Percentiles rank a stretch among this genome's conserved stretches.
Conservation (phyloP, 2,797 vertebrate genomes). For the Premnoplex brunnescens region DNA sequence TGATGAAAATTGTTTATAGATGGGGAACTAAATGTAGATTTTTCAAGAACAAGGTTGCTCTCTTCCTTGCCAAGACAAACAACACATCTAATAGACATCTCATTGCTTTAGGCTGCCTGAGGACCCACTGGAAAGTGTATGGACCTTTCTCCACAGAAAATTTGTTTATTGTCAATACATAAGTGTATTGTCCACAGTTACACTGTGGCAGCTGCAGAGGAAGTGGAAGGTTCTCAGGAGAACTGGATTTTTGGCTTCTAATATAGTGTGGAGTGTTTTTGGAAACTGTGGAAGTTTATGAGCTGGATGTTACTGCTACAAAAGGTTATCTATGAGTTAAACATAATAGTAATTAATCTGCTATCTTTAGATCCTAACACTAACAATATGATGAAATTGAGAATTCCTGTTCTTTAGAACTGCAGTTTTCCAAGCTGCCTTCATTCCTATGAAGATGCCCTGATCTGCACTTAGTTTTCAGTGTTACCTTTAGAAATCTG, state of each 20-base stretch:
- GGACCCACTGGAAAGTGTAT: constrained; percentile 19
- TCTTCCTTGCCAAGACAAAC: constrained; percentile 56
- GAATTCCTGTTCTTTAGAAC: neutral
- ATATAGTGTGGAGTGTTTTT: neutral
- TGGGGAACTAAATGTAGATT: constrained; percentile 37
- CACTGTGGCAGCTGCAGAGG: constrained; percentile 51
- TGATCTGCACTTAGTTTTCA: neutral
- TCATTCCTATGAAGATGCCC: neutral
- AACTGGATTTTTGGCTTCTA: constrained; percentile 42
- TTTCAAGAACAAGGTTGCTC: constrained; percentile 40
- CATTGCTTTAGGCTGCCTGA: constrained; percentile 34
- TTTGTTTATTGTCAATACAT: constrained; percentile 2
- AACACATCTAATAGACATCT: constrained; percentile 49
- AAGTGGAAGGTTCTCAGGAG: constrained; percentile 49
- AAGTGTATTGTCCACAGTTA: constrained; percentile 15
- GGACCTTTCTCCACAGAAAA: constrained; percentile 10
- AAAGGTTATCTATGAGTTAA: constrained; percentile 34
- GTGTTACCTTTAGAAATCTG: neutral
- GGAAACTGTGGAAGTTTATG: constrained; percentile 12
- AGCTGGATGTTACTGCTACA: neutral
- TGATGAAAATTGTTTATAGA: constrained; percentile 62
- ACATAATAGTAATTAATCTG: neutral
- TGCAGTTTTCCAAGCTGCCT: neutral
- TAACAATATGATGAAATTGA: neutral
- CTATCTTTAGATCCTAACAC: neutral